Conservation (phyloP, 2,113 vertebrate species). For the Otolemur garnettii region DNA sequence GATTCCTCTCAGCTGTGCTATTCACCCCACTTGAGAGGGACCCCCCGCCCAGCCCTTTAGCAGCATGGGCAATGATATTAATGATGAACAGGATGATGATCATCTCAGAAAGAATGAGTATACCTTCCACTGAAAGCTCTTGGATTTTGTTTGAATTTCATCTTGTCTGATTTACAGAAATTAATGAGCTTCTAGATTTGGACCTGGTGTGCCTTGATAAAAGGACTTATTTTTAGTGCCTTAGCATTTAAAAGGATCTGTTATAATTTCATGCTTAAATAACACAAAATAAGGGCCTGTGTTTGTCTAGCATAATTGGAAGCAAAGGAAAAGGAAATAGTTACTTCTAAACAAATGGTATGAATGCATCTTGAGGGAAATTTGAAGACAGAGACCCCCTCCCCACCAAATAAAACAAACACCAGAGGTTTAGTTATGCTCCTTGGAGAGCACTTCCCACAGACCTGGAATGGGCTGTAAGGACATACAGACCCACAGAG, state of each 20-base stretch:
- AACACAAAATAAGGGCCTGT: constrained; percentile 88
- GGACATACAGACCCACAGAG: neutral
- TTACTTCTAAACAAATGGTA: constrained; percentile 84
- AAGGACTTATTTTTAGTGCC: constrained; percentile 89
- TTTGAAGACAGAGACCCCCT: constrained; percentile 74
- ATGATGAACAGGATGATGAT: constrained; percentile 6
- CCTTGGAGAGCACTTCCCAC: constrained; percentile 67
- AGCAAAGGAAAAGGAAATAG: constrained; percentile 78
- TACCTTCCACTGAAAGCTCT: neutral
- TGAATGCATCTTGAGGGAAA: constrained; percentile 80
- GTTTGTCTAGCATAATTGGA: constrained; percentile 89
- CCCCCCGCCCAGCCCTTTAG: neutral
- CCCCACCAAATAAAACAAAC: constrained; percentile 73
- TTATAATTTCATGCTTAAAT: constrained; percentile 92
- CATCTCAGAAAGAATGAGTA: constrained; percentile 32
- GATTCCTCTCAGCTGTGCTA: neutral
- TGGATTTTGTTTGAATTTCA: constrained; percentile 70
- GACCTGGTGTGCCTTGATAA: constrained; percentile 86
- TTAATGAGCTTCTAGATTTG: constrained; percentile 86
- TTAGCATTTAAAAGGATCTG: constrained; percentile 90
- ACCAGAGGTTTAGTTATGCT: constrained; percentile 60
- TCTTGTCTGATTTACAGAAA: constrained; percentile 81
- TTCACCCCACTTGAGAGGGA: neutral
- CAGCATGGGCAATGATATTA: neutral
- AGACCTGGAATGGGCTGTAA: neutral